Base-by-base conservation (phyloP, 2,797 vertebrate genomes). In the Prionace glauca region DNA sequence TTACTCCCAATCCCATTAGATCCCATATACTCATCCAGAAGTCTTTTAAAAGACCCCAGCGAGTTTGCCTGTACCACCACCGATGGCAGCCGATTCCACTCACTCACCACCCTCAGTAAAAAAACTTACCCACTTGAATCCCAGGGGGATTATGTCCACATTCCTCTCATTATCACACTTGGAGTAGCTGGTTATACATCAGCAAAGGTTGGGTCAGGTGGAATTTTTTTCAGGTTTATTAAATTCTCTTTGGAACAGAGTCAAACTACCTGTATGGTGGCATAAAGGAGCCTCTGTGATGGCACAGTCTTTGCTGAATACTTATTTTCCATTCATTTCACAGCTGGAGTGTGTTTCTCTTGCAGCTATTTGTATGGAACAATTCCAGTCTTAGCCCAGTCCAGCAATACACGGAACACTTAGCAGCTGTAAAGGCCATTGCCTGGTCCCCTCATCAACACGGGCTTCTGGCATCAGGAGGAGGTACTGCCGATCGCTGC, bases 381-480 rank as follows among this genome's bases (percentile, higher is more conserved):
- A 98, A 98, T 96, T 98, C 98, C 96, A 98, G 98, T 95, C 36
- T 98, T 20, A 97, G 98, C 14, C 98, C 98, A 0, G 97, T 98
- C 96, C 98, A 98, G 97, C 98, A 98, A 97, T 98, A 98, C 97
- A 97, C 98, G 1, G 98, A 98, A 96, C 98, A 98, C 96, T 97
- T 98, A 96, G 98, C 98, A 0, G 98, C 98, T 0, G 98, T 98
- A 77, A 98, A 98, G 96, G 98, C 98, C 97, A 98, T 98, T 95
- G 98, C 98, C 96, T 98, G 98, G 98, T 98, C 98, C 0, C 98
- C 98, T 0, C 98, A 98, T 97, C 98, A 98, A 79, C 98, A 98
- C 95, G 98, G 98, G 95, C 97, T 98, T 95, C 97, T 98, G 96
- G 98, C 98, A 2, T 98, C 98, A 0, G 98, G 98, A 8, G 98